Conservation (phyloP, 2,888 invertebrate species). For the Diaphora mendica region DNA sequence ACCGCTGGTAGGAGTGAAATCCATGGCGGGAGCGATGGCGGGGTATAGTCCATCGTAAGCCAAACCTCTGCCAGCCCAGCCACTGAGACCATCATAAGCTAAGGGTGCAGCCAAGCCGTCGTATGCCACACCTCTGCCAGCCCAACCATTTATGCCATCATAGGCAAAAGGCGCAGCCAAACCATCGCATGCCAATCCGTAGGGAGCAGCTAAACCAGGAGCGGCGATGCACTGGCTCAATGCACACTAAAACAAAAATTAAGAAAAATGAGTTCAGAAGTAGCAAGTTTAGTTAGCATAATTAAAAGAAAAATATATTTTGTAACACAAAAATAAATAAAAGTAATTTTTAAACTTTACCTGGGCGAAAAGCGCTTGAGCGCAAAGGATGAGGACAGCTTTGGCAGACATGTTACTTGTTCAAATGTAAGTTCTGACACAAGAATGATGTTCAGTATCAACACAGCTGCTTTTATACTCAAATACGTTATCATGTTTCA, state of each 20-base stretch:
- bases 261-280: no score
- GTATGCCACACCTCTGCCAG: neutral
- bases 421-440: conserved; percentile 8
- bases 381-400: conserved; percentile 51
- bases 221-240: conserved; percentile 30
- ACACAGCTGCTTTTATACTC: neutral
- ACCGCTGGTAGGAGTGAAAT: conserved; percentile 12
- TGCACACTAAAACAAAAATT: neutral
- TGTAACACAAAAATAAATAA: no score
- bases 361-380: conserved; percentile 45
- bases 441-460: conserved; percentile 20
- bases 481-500: neutral
- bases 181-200: conserved; percentile 3
- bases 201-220: conserved; percentile 3
- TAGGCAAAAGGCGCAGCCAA: neutral
- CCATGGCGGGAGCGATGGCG: conserved; percentile 31
- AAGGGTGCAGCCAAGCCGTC: conserved; percentile 15
- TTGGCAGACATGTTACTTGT: conserved; percentile 54
- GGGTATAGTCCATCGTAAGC: conserved; percentile 26
- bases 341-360: conserved; percentile 1
- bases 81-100: conserved; percentile 17
- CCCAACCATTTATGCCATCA: neutral
- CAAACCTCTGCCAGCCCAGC: conserved; percentile 27
- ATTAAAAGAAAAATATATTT: no score
- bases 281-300: no score